Evolutionary conservation across 2,888 invertebrate genomes (phyloP).

Genomic region (Anoncus sp.): DNA sequence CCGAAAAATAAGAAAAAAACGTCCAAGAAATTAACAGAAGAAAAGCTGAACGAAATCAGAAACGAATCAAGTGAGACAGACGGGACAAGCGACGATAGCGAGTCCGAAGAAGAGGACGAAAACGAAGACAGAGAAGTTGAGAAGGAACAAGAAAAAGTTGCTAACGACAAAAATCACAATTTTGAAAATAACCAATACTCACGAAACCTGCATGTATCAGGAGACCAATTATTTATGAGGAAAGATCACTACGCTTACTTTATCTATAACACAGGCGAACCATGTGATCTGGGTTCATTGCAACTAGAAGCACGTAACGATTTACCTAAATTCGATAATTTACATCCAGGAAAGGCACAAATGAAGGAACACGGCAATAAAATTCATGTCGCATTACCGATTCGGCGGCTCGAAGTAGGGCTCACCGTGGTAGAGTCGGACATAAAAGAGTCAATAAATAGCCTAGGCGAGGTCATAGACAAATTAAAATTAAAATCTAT

Average conservation of each 20-base stretch:
- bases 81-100: no score
- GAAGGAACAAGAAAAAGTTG: background rate
- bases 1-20: background rate
- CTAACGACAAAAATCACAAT: background rate
- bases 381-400: constrained; percentile 35
- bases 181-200: constrained; percentile 7
- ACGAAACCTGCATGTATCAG: constrained; percentile 8
- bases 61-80: no score
- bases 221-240: no score
- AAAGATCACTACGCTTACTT: background rate
- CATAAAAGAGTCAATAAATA: constrained; percentile 6
- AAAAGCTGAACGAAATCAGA: no score
- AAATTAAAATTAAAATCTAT: background rate
- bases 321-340: constrained; percentile 10
- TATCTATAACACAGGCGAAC: constrained; percentile 10
- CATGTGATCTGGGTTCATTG: constrained; percentile 25
- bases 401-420: background rate
- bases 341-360: constrained; percentile 6
- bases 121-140: background rate
- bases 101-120: no score
- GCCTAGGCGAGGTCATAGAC: background rate
- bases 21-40: no score
- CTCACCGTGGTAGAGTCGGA: background rate
- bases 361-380: constrained; percentile 21
- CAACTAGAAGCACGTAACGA: constrained; percentile 24